A percentile compares a stretch with the other conserved stretches of the same genome.
These are phyloP conservation scores for Sinotaia quadrata DNA, from an alignment of 2,888 invertebrate genomes.

Conservation along the genomic window DNA sequence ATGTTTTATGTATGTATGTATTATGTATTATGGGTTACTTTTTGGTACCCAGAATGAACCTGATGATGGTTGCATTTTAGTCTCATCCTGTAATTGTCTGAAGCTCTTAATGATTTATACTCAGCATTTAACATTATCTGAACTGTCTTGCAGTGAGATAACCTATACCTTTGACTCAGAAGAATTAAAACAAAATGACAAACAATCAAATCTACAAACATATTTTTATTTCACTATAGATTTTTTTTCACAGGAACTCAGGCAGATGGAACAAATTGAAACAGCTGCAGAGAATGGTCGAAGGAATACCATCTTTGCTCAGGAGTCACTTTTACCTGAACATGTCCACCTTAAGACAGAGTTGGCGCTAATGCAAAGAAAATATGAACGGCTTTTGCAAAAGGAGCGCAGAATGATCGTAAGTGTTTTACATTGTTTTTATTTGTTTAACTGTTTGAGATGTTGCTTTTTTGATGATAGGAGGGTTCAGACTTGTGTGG, in stretches of 20 bases:
- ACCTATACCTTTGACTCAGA: too few species aligned
- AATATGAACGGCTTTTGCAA: conserved; percentile 68
- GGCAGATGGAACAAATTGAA: conserved; percentile 66
- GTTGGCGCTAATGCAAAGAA: conserved; percentile 66
- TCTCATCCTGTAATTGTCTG: too few species aligned
- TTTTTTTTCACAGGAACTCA: conserved; percentile 59
- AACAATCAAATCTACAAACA: neutral
- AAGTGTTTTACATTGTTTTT: conserved; percentile 5
- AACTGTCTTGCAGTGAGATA: too few species aligned
- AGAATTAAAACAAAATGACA: neutral
- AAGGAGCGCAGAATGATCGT: conserved; percentile 72
- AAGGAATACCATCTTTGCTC: conserved; percentile 55
- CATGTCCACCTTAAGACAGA: conserved; percentile 70
- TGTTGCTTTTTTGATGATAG: too few species aligned
- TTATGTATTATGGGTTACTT: too few species aligned
- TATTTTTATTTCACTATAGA: neutral
- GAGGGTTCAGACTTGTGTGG: too few species aligned
- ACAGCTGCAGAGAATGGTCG: conserved; percentile 45
- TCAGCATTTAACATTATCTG: too few species aligned
- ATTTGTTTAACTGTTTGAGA: neutral
- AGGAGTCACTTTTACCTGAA: conserved; percentile 53
- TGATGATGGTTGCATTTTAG: too few species aligned
- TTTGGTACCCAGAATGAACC: too few species aligned
- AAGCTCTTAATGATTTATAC: too few species aligned
- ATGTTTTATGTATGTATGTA: too few species aligned